Evolutionary conservation across 2,113 vertebrate genomes (phyloP).

Genomic region (Brevimyrus niger): DNA sequence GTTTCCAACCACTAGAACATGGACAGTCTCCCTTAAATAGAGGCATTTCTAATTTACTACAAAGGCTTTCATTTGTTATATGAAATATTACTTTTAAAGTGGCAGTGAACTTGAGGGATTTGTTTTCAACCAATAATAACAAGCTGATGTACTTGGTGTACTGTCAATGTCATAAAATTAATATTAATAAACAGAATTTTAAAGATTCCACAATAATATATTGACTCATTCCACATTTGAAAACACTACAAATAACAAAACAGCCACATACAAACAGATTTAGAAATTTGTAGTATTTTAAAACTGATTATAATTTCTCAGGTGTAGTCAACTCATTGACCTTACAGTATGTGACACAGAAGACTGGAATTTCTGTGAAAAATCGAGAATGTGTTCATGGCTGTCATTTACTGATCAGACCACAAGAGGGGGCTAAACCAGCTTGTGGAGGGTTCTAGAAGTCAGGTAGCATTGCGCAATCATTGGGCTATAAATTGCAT

Average conservation of each 20-base stretch:
- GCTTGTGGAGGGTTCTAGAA: not conserved
- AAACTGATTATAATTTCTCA: not conserved
- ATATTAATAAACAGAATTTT: not conserved
- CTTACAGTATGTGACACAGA: not conserved
- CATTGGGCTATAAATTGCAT: not conserved
- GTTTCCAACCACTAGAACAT: not conserved
- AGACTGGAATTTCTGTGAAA: not conserved
- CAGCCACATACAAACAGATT: not conserved
- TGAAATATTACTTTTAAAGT: not conserved
- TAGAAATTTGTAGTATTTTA: not conserved
- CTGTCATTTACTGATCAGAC: not conserved
- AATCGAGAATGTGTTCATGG: not conserved
- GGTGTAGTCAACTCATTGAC: not conserved
- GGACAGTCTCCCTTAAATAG: not conserved
- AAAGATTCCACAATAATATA: not conserved
- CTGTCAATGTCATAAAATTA: not conserved
- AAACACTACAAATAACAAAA: not conserved
- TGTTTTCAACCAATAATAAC: not conserved
- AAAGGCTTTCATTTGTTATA: not conserved
- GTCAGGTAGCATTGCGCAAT: not conserved
- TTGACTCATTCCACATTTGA: not conserved
- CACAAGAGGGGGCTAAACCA: not conserved
- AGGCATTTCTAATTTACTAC: not conserved
- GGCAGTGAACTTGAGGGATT: not conserved
- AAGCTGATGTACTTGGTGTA: not conserved